phyloP scores from a whole-genome alignment of 2,888 invertebrate species.

The Calameuta filiformis region DNA sequence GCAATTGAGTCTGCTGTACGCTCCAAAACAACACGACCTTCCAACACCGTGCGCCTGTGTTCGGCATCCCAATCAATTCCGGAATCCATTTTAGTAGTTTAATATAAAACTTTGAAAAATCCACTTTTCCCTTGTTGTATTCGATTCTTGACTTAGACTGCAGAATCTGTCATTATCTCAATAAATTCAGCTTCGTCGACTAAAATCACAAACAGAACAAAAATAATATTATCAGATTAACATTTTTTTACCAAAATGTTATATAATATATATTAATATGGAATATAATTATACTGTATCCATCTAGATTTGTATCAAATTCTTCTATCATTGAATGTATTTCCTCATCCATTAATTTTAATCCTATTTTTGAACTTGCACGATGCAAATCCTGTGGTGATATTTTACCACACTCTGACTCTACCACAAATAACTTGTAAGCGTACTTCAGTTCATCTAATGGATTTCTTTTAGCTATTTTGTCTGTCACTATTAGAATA shows the following conservation, averaged over 20 bases:
- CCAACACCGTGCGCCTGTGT: conserved; percentile 71
- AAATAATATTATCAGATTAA: neutral
- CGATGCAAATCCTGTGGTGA: conserved; percentile 38
- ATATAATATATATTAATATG: neutral
- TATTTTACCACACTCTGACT: conserved; percentile 34
- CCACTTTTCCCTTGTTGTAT: neutral
- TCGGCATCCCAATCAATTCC: conserved; percentile 68
- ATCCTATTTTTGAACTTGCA: conserved; percentile 33
- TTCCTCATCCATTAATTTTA: conserved; percentile 42
- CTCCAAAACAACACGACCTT: conserved; percentile 70
- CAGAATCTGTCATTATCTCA: conserved; percentile 30
- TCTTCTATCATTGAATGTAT: conserved; percentile 50
- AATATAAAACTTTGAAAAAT: neutral
- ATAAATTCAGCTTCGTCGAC: conserved; percentile 40
- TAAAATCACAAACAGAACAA: conserved; percentile 21
- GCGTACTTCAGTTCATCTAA: conserved; percentile 44
- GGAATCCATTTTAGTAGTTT: conserved; percentile 48
- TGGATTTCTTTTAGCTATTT: conserved; percentile 37
- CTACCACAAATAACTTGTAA: conserved; percentile 39
- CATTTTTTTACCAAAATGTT: neutral
- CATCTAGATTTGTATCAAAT: conserved; percentile 45
- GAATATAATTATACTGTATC: conserved; percentile 36
- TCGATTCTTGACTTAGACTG: conserved; percentile 11
- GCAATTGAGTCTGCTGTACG: conserved; percentile 74
- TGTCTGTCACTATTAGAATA: conserved; percentile 35